Conservation (phyloP, 2,888 invertebrate species). For the Mycalesis mineus region DNA sequence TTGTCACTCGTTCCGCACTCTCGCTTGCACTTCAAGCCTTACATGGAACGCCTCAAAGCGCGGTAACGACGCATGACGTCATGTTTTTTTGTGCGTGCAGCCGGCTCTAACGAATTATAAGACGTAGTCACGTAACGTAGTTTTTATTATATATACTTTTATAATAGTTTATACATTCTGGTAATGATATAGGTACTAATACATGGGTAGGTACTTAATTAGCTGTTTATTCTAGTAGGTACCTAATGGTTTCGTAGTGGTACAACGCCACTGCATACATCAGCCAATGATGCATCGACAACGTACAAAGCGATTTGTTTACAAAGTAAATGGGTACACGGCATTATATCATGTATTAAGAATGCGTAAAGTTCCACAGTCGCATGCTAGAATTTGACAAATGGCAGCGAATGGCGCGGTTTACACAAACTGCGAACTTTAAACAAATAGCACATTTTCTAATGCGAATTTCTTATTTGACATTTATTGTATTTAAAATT, state of each 20-base stretch:
- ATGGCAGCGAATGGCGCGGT: slow-evolving; percentile 16
- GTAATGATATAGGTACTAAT: too few relatives aligned
- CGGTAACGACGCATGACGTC: too few relatives aligned
- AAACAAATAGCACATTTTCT: slow-evolving; percentile 5
- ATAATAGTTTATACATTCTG: too few relatives aligned
- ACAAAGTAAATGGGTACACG: slow-evolving; percentile 25
- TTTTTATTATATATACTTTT: too few relatives aligned
- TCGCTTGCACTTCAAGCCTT: too few relatives aligned
- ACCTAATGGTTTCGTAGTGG: not conserved
- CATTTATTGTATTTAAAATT: not conserved
- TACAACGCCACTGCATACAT: not conserved
- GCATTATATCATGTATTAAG: slow-evolving; percentile 28
- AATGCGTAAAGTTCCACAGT: slow-evolving; percentile 26
- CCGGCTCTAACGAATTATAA: too few relatives aligned
- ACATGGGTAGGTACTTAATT: not conserved
- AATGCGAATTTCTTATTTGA: slow-evolving; percentile 3
- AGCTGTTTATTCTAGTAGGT: not conserved
- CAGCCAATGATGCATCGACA: slow-evolving; percentile 20
- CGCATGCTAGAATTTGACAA: slow-evolving; percentile 30
- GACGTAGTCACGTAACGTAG: too few relatives aligned
- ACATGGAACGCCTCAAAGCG: too few relatives aligned
- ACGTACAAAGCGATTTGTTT: slow-evolving; percentile 27
- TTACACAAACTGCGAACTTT: slow-evolving; percentile 7
- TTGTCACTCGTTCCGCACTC: too few relatives aligned
- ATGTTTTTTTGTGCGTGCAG: too few relatives aligned